Base-by-base conservation (phyloP, 2,888 invertebrate species). In the Xestoiulus laeticollis region DNA sequence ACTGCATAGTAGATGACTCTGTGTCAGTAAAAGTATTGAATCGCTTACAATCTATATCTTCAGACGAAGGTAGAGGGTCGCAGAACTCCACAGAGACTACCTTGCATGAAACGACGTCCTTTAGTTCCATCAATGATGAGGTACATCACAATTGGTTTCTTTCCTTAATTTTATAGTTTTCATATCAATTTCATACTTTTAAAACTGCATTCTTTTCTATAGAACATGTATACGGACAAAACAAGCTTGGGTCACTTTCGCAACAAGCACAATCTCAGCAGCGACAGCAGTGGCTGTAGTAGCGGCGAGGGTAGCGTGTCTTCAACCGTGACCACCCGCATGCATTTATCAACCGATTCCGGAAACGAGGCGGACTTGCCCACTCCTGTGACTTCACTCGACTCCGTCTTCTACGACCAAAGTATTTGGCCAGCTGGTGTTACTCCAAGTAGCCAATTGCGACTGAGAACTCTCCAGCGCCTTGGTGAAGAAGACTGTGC, bases 231-330 rank as follows among this genome's bases (percentile, higher is more conserved):
- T 48, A 85, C 43, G 0, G 43, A 85, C 44, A 85, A 85, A 26
- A 85, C 44, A 4, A 85, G 43, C 38, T 85, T 85, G 22, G 85
- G 44, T 10, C 85, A 85, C 44, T 33, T 38, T n/a, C 43, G 85
- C 12, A 43, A 43, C 43, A 85, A 85, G 26, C 88, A 87, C 85
- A 87, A 87, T 53, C 19, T 87, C 26, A 88, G 88, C 32, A 87
- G 88, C 33, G 88, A 88, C 85, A 88, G 88, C 87, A 87, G 88
- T 16, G 85, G 88, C n/a, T 86, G 86, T 83, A 88, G 88, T 33
- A 82, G 33, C 30, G 88, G 88, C 19, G 85, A 88, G 22, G 87
- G 68, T 0, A 88, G 88, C n/a, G 38, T 88, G 22, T 88, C 88
- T 6, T 88, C 88, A 3, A 87, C 88, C 5, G 16, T 87, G 26